Evolutionary conservation across 2,888 invertebrate genomes (phyloP), one percentile per base, ranked within the genome.

Genomic region (Syritta pipiens): DNA sequence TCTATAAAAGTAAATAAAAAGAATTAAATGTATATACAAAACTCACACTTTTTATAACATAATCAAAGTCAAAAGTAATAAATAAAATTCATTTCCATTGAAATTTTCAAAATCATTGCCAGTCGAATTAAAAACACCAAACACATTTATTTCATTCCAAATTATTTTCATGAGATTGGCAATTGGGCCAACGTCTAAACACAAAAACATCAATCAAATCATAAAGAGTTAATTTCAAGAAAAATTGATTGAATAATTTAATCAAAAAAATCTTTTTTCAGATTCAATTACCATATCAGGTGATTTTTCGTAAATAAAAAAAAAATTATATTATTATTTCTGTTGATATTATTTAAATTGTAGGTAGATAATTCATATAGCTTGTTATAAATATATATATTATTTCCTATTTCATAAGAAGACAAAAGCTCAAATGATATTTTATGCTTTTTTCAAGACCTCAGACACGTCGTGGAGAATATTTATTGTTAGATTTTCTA

Each of bases 401-500:
- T 10, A 1, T 24, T 26, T 44, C 35, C 46, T 24, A 35, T 37
- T 53, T 49, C 9, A n/a, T n/a, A n/a, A n/a, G n/a, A n/a, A n/a
- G n/a, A n/a, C n/a, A n/a, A n/a, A n/a, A n/a, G n/a, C n/a, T n/a
- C n/a, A n/a, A n/a, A n/a, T n/a, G n/a, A n/a, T n/a, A n/a, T n/a
- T n/a, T n/a, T n/a, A n/a, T n/a, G n/a, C n/a, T n/a, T n/a, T n/a
- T n/a, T n/a, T n/a, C n/a, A n/a, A 79, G 69, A 81, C 81, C 81
- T 81, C 81, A 81, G 81, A 81, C 81, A 81, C 81, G 24, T 60
- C 28, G 62, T 69, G 75, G 81, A 81, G 81, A 81, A 75, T 60
- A 65, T 60, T 14, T 68, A 81, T 48, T 46, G 24, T 24, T 74
- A 75, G 57, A 62, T 37, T 46, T 46, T 49, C 7, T 7, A 20